phyloP scores from a whole-genome alignment of 1,140 invertebrate genomes.

The Diabrotica undecimpunctata region DNA sequence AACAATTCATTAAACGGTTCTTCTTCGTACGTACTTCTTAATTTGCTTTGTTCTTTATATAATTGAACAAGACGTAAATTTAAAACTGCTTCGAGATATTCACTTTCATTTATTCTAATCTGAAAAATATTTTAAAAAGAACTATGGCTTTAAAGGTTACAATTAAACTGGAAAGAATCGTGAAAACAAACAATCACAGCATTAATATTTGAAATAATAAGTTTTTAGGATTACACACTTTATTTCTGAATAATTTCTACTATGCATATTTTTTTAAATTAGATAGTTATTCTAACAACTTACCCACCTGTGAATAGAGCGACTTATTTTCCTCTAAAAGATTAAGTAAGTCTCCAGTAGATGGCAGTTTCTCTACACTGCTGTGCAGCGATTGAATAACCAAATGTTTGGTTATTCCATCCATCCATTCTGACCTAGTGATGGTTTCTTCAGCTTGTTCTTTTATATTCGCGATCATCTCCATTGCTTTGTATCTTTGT shows the following conservation, averaged over 20 bases:
- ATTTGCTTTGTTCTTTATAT: conserved; percentile 70
- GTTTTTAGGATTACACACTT: no score
- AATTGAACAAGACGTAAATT: conserved; percentile 72
- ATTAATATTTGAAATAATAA: no score
- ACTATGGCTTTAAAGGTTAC: no score
- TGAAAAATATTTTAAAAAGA: conserved; percentile 40
- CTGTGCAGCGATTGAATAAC: conserved; percentile 73
- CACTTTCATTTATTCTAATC: conserved; percentile 64
- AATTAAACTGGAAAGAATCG: no score
- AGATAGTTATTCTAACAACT: no score
- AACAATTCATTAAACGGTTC: conserved; percentile 26
- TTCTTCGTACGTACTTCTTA: conserved; percentile 44
- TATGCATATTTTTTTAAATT: no score
- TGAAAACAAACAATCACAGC: no score
- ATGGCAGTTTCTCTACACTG: conserved; percentile 77
- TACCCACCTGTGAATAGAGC: not conserved
- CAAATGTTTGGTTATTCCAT: conserved; percentile 45
- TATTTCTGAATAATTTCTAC: no score
- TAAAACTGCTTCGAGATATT: conserved; percentile 71
- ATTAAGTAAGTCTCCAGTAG: conserved; percentile 77
- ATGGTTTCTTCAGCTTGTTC: conserved; percentile 16
- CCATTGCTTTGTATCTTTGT: conserved; percentile 19
- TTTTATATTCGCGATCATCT: conserved; percentile 35
- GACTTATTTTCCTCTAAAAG: conserved; percentile 20
- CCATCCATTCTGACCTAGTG: not conserved